These are phyloP conservation scores for Antennarius maculatus DNA, from an alignment of 2,797 vertebrate species.

Conservation along the genomic window DNA sequence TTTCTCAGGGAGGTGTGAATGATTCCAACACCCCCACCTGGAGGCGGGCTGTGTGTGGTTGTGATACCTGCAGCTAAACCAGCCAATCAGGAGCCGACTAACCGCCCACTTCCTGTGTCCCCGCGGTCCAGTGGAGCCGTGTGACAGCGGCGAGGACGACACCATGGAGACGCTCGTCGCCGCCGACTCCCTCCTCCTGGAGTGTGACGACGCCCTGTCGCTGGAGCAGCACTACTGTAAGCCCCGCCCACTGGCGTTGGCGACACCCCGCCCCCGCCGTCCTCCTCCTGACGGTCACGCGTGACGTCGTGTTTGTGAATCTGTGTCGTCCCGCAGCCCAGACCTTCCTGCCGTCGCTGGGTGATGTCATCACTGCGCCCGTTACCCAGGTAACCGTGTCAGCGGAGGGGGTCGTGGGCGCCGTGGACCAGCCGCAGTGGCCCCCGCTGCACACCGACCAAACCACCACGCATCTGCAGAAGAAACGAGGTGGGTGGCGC, in stretches of 20 bases:
- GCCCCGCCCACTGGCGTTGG: constrained; percentile 2
- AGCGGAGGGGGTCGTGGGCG: constrained; percentile 87
- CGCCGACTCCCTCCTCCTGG: constrained; percentile 93
- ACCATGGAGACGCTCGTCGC: constrained; percentile 94
- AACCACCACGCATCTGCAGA: constrained; percentile 82
- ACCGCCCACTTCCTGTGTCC: not conserved
- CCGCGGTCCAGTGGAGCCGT: constrained; percentile 86
- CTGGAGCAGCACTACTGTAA: constrained; percentile 91
- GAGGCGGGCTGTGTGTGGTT: too few species aligned
- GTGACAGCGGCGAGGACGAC: constrained; percentile 89
- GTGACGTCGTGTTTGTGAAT: constrained; percentile 25
- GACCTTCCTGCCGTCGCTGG: constrained; percentile 86
- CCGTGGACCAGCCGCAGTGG: constrained; percentile 85
- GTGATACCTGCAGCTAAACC: too few species aligned
- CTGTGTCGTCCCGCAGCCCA: constrained; percentile 80
- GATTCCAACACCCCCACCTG: too few species aligned
- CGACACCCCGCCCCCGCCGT: too few species aligned
- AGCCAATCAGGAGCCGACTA: too few species aligned
- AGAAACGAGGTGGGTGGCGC: constrained; percentile 85
- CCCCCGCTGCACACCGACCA: constrained; percentile 77
- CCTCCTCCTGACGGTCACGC: constrained; percentile 9
- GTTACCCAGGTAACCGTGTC: constrained; percentile 90
- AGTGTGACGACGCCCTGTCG: constrained; percentile 85
- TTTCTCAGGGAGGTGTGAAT: too few species aligned
- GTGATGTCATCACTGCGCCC: constrained; percentile 86